A percentile compares a stretch with the other conserved stretches of the same genome.
phyloP scores from a whole-genome alignment of 2,113 vertebrate genomes.

The Quiscalus mexicanus region DNA sequence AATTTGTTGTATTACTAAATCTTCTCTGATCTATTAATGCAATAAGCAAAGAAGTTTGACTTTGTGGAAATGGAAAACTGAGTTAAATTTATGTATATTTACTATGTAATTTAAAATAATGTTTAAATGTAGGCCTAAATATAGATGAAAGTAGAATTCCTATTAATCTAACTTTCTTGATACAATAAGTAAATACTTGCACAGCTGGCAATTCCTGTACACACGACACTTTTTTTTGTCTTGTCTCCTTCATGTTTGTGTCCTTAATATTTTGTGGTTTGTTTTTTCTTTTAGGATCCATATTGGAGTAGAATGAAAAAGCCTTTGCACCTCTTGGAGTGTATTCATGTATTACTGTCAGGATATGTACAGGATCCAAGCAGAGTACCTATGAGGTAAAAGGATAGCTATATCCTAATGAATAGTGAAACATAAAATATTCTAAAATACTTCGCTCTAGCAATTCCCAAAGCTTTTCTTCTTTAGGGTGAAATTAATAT shows the following conservation, averaged over 20 bases:
- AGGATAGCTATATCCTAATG: constrained; percentile 68
- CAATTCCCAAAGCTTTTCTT: background rate
- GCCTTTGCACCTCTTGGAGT: constrained; percentile 92
- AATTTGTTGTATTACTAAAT: background rate
- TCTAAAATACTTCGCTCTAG: background rate
- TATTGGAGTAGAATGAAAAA: constrained; percentile 93
- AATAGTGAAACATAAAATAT: background rate
- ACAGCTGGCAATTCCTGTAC: background rate
- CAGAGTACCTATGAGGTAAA: constrained; percentile 83
- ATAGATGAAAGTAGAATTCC: background rate
- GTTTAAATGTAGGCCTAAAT: background rate
- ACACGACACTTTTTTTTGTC: background rate
- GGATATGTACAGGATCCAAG: constrained; percentile 90
- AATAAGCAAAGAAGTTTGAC: background rate
- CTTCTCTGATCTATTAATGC: background rate
- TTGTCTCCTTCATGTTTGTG: background rate
- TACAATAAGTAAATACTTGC: background rate
- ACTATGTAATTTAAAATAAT: background rate
- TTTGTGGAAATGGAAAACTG: background rate
- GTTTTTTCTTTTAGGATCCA: constrained; percentile 81
- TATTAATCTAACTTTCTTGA: background rate
- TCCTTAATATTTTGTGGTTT: background rate
- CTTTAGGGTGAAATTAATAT: background rate
- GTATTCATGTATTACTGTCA: constrained; percentile 89
- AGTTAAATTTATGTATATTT: background rate